phyloP scores from a whole-genome alignment of 30 jellyfish, hydroid and myxozoan genomes.

The Rhopilema esculentum region DNA sequence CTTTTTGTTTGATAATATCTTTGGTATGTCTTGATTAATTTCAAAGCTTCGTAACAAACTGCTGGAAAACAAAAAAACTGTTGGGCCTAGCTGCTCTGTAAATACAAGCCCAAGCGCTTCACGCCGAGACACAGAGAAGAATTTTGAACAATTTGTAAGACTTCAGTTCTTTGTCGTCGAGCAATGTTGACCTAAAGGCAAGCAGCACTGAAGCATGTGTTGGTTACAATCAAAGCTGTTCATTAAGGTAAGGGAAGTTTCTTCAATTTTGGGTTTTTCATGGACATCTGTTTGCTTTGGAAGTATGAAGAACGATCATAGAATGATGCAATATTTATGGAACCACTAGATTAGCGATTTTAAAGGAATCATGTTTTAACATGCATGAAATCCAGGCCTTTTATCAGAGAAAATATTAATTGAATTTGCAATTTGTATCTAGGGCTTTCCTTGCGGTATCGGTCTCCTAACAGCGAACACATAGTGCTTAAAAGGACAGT shows the following conservation, averaged over 20 bases:
- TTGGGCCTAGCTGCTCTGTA: slow-evolving; percentile 41
- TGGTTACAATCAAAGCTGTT: neutral
- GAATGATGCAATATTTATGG: neutral
- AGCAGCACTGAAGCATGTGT: neutral
- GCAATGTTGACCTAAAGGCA: neutral
- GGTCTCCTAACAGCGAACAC: neutral
- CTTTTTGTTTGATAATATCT: slow-evolving; percentile 30
- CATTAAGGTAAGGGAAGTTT: neutral
- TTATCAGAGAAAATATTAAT: neutral
- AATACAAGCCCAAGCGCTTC: slow-evolving; percentile 11
- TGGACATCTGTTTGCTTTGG: neutral
- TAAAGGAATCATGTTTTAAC: neutral
- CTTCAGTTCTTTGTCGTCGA: neutral
- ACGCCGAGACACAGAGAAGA: slow-evolving; percentile 4
- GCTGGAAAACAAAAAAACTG: slow-evolving; percentile 13
- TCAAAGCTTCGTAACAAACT: slow-evolving; percentile 38
- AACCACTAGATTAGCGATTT: neutral
- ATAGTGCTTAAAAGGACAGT: neutral
- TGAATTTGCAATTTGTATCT: neutral
- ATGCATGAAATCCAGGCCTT: neutral
- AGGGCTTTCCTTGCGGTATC: neutral
- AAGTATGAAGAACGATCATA: neutral
- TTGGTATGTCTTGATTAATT: slow-evolving; percentile 27
- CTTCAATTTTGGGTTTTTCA: neutral
- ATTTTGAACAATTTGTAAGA: neutral